phyloP scores from a whole-genome alignment of 2,113 vertebrate genomes.

The Gila orcuttii region DNA sequence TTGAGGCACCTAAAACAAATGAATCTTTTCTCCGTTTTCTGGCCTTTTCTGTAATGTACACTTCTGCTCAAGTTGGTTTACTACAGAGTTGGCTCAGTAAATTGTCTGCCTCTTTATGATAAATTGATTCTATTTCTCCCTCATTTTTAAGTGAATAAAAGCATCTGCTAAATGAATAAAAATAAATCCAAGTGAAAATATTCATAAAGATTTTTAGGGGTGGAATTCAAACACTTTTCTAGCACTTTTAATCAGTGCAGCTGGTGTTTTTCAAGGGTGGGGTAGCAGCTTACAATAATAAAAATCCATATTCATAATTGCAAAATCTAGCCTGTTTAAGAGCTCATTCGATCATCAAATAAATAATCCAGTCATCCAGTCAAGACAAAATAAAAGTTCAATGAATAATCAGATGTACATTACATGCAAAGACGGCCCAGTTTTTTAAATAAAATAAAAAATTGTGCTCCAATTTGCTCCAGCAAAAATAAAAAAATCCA shows the following conservation, averaged over 20 bases:
- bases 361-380: no score
- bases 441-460: no score
- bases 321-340: no score
- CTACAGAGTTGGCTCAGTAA: no score
- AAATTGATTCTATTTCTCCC: background rate
- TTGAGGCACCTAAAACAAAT: background rate
- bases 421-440: no score
- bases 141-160: background rate
- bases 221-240: background rate
- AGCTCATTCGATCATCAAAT: no score
- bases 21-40: background rate
- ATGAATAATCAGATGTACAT: no score
- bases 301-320: no score
- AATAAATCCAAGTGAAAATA: background rate
- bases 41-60: background rate
- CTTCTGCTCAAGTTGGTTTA: background rate
- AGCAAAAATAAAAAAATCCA: no score
- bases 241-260: background rate
- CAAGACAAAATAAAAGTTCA: no score
- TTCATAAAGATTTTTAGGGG: background rate
- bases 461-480: no score
- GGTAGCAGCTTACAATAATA: no score
- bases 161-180: background rate
- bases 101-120: background rate
- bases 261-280: background rate